Evolutionary conservation across 2,888 invertebrate species (phyloP).

Genomic region (Graphium colonna): DNA sequence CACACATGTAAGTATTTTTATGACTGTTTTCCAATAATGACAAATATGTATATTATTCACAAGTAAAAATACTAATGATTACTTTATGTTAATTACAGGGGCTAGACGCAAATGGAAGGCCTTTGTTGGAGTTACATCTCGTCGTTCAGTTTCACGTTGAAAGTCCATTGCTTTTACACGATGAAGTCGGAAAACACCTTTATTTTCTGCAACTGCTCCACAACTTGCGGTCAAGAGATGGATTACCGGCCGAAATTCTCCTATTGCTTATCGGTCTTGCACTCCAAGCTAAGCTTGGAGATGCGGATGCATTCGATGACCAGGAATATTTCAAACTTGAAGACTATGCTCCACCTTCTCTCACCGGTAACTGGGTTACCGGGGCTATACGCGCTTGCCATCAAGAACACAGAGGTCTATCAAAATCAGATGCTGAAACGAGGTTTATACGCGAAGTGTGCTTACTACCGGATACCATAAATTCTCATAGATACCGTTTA

Average conservation of each 20-base stretch:
- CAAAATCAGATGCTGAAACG: constrained; percentile 89
- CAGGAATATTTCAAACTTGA: constrained; percentile 86
- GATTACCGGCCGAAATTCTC: constrained; percentile 81
- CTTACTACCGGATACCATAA: constrained; percentile 89
- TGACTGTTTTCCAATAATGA: background rate
- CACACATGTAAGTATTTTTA: constrained; percentile 90
- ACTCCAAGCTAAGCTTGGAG: constrained; percentile 95
- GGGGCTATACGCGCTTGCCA: constrained; percentile 87
- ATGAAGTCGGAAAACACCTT: constrained; percentile 94
- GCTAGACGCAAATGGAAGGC: constrained; percentile 93
- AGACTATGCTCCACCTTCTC: constrained; percentile 89
- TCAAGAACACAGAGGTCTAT: constrained; percentile 88
- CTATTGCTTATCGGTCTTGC: constrained; percentile 93
- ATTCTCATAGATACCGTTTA: constrained; percentile 93
- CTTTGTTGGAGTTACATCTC: constrained; percentile 92
- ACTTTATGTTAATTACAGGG: constrained; percentile 83
- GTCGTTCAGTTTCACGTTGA: constrained; percentile 97
- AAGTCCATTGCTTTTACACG: constrained; percentile 92
- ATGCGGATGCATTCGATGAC: constrained; percentile 76
- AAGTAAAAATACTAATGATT: too few relatives aligned
- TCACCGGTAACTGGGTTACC: constrained; percentile 81
- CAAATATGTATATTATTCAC: background rate
- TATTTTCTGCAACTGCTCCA: constrained; percentile 97
- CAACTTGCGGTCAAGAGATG: constrained; percentile 88
- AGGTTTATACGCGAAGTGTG: constrained; percentile 95